Base-by-base conservation (phyloP, 2,888 invertebrate species). In the Choreutis nemorana region DNA sequence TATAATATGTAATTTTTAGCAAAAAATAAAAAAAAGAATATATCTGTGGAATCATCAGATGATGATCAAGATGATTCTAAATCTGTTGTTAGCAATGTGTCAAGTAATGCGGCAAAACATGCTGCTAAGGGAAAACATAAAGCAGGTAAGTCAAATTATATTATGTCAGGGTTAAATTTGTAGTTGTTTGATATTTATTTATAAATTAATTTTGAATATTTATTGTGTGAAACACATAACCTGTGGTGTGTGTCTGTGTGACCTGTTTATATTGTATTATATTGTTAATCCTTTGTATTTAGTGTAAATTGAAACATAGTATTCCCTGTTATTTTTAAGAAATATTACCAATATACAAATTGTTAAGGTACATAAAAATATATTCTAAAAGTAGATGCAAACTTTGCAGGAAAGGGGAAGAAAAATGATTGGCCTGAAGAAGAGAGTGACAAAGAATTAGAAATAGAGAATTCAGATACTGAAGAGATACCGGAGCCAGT, bases 31-130 rank as follows among this genome's bases (percentile, higher is more conserved):
- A 80, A 77, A 57, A 79, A 70, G 50, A 49, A 45, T 33, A 59
- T 59, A 42, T 70, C 63, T 34, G 73, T 55, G 24, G 81, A 80
- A 35, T 79, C 79, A 43, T 80, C 81, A 31, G 83, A 82, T 38
- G 82, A 83, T 30, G 68, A 70, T 7, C 51, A 57, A 31, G 71
- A 66, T 44, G 60, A 71, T 32, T 48, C 59, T 5, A 67, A 67
- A 32, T 68, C 68, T 26, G 58, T 75, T 35, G 54, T 64, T 4
- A 70, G 65, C 44, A 64, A 66, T 58, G 59, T 62, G 3, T 68
- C 71, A 14, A 70, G 58, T 45, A 66, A 52, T 38, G 40, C 54
- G 22, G 41, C 54, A 9, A 66, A 62, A 41, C 48, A 55, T 14
- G 44, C 40, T 8, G 35, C 37, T 2, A 68, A 67, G 35, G 30